Evolutionary conservation across 2,113 vertebrate genomes (phyloP), one percentile per base, ranked within the genome.

Genomic region (Anser brachyrhynchus): DNA sequence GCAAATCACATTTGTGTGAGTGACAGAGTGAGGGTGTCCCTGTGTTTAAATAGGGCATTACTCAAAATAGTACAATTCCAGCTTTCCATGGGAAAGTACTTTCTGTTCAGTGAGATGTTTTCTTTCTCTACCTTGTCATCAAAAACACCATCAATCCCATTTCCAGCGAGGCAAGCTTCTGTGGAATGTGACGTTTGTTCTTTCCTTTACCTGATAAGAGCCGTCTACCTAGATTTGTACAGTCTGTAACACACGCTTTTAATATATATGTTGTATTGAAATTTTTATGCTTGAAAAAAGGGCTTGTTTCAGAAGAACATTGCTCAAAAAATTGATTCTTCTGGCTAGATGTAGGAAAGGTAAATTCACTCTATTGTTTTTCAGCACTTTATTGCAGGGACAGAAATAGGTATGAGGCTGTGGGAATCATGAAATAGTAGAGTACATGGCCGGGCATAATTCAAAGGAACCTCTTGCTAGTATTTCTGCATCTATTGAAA

Each of bases 21-120:
- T 96, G 95, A 95, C 95, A 96, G 76, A 88, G 83, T 78, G 95
- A 94, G 95, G 93, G 93, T 97, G 96, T 96, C 96, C 93, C 95
- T 96, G 73, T 54, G 89, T 89, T 96, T 94, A 95, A 96, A 72
- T 92, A 97, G 93, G 83, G 88, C 95, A 91, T 84, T 92, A 90
- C 96, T 96, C 90, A 97, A 96, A 97, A 97, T 97, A 97, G 95
- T 96, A 78, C 88, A 31, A 92, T 94, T 91, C 65, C 92, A 90
- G 84, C 93, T 96, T 94, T 88, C 93, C 96, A 96, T 96, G 95
- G 96, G 96, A 97, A 97, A 96, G 95, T 95, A 96, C 96, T 97
- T 95, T 94, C 93, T 97, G 96, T 96, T 97, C 95, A 94, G 61
- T 9, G 57, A 95, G 83, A 96, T 94, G 80, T 97, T 97, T 96